phyloP scores from a whole-genome alignment of 2,888 invertebrate genomes.

The Vannuccia rotundouncinata region DNA sequence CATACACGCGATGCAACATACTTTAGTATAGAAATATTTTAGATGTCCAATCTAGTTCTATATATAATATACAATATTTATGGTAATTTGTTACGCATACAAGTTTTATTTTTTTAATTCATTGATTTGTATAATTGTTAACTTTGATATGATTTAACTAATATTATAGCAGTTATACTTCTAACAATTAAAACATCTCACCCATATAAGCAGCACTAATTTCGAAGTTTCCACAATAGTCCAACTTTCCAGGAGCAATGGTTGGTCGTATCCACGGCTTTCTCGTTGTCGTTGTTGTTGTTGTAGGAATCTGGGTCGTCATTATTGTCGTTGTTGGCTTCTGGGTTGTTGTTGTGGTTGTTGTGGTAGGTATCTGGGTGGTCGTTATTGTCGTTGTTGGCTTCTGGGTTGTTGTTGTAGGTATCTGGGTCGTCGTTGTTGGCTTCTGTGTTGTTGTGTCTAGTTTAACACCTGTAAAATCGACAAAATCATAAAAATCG shows the following conservation, averaged over 20 bases:
- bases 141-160: too few relatives aligned
- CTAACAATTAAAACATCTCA: too few relatives aligned
- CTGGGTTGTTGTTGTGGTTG: background rate
- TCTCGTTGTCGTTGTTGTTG: background rate
- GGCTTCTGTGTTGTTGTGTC: background rate
- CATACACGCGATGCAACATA: too few relatives aligned
- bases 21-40: too few relatives aligned
- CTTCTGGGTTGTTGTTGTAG: background rate
- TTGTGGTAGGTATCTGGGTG: background rate
- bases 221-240: background rate
- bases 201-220: constrained; percentile 3
- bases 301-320: background rate
- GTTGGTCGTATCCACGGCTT: background rate
- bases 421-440: background rate
- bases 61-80: too few relatives aligned
- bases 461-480: background rate
- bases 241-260: background rate
- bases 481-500: background rate
- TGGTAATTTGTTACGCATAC: too few relatives aligned
- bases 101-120: too few relatives aligned
- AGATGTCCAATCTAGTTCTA: too few relatives aligned
- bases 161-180: too few relatives aligned
- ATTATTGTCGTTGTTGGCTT: background rate
- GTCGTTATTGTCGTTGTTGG: background rate
- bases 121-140: too few relatives aligned